These are phyloP conservation scores for Acrocephalus arundinaceus DNA, from an alignment of 2,113 vertebrate genomes.

Conservation along the genomic window DNA sequence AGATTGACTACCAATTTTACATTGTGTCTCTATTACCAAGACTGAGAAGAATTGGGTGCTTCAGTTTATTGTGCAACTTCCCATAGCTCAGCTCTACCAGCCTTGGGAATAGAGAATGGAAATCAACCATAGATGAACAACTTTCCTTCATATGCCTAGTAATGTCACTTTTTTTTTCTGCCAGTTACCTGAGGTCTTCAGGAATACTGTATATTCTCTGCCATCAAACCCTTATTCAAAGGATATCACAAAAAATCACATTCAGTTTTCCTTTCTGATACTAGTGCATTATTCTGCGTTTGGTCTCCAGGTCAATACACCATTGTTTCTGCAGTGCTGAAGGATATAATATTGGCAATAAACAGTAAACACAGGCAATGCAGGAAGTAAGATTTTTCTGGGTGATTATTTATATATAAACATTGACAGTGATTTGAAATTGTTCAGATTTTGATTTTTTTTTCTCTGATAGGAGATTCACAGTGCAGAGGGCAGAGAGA, in stretches of 20 bases:
- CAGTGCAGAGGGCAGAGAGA: background rate
- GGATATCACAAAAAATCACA: background rate
- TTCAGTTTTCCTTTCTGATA: background rate
- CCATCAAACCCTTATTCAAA: background rate
- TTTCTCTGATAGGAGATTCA: background rate
- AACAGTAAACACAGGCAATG: background rate
- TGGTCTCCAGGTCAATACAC: background rate
- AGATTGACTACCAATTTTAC: background rate
- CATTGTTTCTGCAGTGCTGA: background rate
- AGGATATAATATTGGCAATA: background rate
- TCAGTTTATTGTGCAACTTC: background rate
- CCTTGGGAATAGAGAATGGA: background rate
- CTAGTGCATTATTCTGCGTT: background rate
- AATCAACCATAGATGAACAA: background rate
- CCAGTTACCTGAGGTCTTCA: background rate
- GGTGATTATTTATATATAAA: background rate
- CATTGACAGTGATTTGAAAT: background rate
- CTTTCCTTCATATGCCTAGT: background rate
- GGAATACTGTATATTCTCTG: background rate
- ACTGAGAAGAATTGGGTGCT: background rate
- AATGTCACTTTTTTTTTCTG: background rate
- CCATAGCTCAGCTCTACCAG: background rate
- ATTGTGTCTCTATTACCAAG: background rate
- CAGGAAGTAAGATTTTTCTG: background rate
- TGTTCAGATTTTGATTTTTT: background rate